Evolutionary conservation across 53 echinoderm and acorn worm species (phyloP).

Genomic region (Astropecten irregularis): DNA sequence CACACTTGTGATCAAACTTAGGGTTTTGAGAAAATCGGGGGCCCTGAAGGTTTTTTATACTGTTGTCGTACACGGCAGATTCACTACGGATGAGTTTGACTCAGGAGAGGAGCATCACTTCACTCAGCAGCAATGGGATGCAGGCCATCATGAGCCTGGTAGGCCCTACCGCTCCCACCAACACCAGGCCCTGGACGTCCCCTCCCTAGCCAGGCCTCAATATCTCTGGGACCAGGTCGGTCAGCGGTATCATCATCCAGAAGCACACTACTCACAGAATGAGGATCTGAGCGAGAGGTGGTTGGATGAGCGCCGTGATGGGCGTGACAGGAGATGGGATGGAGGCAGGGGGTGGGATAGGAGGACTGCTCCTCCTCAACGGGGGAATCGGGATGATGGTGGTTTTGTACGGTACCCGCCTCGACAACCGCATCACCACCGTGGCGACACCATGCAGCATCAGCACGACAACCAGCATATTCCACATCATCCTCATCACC

Average conservation of each 20-base stretch:
- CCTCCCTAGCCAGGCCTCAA: background rate
- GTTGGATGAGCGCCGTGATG: background rate
- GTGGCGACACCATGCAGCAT: background rate
- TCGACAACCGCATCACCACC: too few relatives aligned
- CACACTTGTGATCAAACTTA: too few relatives aligned
- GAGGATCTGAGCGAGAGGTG: constrained; percentile 32
- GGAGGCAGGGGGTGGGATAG: background rate
- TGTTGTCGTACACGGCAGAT: too few relatives aligned
- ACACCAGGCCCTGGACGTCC: constrained; percentile 4
- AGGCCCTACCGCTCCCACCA: constrained; percentile 36
- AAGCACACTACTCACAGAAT: constrained; percentile 14
- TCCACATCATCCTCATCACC: background rate
- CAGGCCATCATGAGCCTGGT: background rate
- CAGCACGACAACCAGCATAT: background rate
- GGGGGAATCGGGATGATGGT: background rate
- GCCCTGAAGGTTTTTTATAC: too few relatives aligned
- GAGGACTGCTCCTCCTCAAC: background rate
- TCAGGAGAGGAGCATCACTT: constrained; percentile 12
- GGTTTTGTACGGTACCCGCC: too few relatives aligned
- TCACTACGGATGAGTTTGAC: constrained; percentile 37
- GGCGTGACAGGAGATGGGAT: background rate
- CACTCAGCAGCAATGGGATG: background rate
- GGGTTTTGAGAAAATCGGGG: too few relatives aligned
- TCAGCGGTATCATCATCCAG: background rate
- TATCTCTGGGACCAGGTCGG: background rate